Base-by-base conservation (phyloP, 1,140 invertebrate species). In the Melanaphis sacchari region DNA sequence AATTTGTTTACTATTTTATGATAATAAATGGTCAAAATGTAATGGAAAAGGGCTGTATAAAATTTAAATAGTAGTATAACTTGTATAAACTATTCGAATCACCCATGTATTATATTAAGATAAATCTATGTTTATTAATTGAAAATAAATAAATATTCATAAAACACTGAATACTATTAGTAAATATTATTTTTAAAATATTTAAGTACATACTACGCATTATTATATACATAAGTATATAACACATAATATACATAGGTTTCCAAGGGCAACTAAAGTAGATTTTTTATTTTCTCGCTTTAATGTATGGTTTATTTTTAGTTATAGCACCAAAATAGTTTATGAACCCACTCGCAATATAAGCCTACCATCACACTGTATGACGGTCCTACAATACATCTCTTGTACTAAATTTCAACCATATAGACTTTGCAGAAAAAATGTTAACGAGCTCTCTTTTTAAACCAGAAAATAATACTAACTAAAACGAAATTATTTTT, bases 21-120 rank as follows among this genome's bases (percentile, higher is more conserved):
- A 31, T 43, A 85, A 85, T 85, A 85, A 43, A 85, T 41, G 4
- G 24, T 31, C 11, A 31, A 43, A 85, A 84, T 85, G 82, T 41
- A 41, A 24, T 15, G 84, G 9, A 43, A 31, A 43, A 76, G n/a
- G 59, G 31, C 59, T 76, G 15, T 76, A n/a, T 76, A 76, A 76
- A 76, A 76, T 76, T 76, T 76, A 36, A 76, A 76, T 76, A 76
- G n/a, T 76, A 15, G 59, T 76, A 76, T n/a, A 76, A 76, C 59
- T n/a, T 76, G 59, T 76, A 76, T 66, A n/a, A 18, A 76, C 59
- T n/a, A 76, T 76, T 76, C n/a, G n/a, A n/a, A n/a, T 76, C 59
- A n/a, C 15, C 31, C n/a, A 76, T 76, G 15, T n/a, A 38, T 82
- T 82, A 22, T 2, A 82, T 82, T 82, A 38, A 82, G 36, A 82